Conservation (phyloP, 2,113 vertebrate genomes). For the Eurypyga helias region DNA sequence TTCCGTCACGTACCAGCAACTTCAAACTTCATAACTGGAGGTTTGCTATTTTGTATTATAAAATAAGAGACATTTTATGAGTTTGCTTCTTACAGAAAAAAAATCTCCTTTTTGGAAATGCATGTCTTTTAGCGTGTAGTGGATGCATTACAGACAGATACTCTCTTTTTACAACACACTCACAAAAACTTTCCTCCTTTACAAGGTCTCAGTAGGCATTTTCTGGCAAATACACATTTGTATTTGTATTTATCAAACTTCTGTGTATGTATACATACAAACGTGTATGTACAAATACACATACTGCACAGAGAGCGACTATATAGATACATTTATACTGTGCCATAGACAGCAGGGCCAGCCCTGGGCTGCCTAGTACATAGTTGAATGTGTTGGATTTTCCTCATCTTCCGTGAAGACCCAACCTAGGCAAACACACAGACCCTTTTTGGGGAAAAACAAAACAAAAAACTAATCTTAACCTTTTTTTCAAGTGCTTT, state of each 20-base stretch:
- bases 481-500: slow-evolving; percentile 81
- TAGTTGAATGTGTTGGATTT: slow-evolving; percentile 59
- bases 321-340: slow-evolving; percentile 51
- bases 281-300: too few species aligned
- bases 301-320: slow-evolving; percentile 65
- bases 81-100: not conserved
- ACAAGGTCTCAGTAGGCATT: not conserved
- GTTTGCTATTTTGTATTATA: not conserved
- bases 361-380: slow-evolving; percentile 60
- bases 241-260: too few species aligned
- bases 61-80: not conserved
- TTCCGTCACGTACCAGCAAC: not conserved
- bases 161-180: not conserved
- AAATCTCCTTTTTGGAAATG: not conserved
- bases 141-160: not conserved
- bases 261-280: too few species aligned
- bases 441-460: slow-evolving; percentile 80
- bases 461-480: slow-evolving; percentile 18
- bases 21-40: not conserved
- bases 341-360: slow-evolving; percentile 36
- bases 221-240: not conserved
- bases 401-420: slow-evolving; percentile 86
- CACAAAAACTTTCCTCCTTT: not conserved
- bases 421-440: slow-evolving; percentile 86
- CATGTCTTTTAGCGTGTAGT: not conserved